These are phyloP conservation scores for Macrotrachela quadricornifera DNA, from an alignment of 1,140 invertebrate species.

Conservation along the genomic window DNA sequence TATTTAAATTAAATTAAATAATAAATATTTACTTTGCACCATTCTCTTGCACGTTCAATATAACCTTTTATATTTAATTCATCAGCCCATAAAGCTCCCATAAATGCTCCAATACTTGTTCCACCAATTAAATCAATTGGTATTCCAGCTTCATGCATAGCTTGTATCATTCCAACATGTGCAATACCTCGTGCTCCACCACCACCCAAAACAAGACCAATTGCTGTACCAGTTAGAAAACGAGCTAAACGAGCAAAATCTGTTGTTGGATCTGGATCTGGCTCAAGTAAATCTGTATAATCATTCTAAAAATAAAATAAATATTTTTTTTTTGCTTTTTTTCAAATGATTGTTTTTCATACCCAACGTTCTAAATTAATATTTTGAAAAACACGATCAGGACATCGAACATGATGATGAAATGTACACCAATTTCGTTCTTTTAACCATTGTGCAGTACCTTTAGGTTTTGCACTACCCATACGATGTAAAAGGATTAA, in stretches of 20 bases:
- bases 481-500: conserved; percentile 63
- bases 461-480: conserved; percentile 32
- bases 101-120: conserved; percentile 85
- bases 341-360: no score
- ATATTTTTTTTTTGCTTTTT: no score
- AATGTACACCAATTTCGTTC: conserved; percentile 82
- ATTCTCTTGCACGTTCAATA: conserved; percentile 75
- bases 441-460: conserved; percentile 83
- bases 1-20: not conserved
- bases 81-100: conserved; percentile 86
- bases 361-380: not conserved
- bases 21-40: conserved; percentile 34
- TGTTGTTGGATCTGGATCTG: conserved; percentile 45
- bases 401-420: conserved; percentile 88
- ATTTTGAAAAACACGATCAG: conserved; percentile 66
- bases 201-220: conserved; percentile 74
- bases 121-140: conserved; percentile 95
- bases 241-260: conserved; percentile 87
- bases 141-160: conserved; percentile 77
- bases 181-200: conserved; percentile 80
- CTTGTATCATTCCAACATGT: conserved; percentile 81
- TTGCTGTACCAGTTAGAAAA: conserved; percentile 71
- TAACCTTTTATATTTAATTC: conserved; percentile 71
- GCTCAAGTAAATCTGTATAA: no score
- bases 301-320: no score